Conservation (phyloP, 2,113 vertebrate genomes). For the Anolis carolinensis region DNA sequence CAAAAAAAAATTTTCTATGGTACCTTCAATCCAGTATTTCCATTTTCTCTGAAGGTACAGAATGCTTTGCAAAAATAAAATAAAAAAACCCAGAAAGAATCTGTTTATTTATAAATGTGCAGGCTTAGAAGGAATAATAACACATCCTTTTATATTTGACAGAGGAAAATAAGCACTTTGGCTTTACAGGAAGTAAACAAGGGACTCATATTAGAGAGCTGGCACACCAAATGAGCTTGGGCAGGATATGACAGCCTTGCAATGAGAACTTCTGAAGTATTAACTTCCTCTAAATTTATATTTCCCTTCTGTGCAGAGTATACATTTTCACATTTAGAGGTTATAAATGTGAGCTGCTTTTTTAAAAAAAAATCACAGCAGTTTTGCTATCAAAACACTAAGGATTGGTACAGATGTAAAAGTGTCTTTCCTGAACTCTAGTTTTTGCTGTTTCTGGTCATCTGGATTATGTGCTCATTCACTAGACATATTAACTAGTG, state of each 20-base stretch:
- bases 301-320: slow-evolving; percentile 5
- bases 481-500: background rate
- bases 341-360: slow-evolving; percentile 5
- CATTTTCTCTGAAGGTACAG: background rate
- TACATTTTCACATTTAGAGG: slow-evolving; percentile 18
- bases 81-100: background rate
- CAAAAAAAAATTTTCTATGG: background rate
- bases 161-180: slow-evolving; percentile 14
- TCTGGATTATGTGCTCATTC: background rate
- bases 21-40: background rate
- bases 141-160: background rate
- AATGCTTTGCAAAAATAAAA: background rate
- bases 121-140: background rate
- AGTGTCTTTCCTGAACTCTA: background rate
- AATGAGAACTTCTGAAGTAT: slow-evolving; percentile 21
- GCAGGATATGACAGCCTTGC: background rate
- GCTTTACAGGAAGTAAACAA: slow-evolving; percentile 25
- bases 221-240: slow-evolving; percentile 15
- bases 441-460: too few relatives aligned
- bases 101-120: slow-evolving; percentile 1
- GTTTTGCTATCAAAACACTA: slow-evolving; percentile 4
- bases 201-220: background rate
- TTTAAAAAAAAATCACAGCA: slow-evolving; percentile 9
- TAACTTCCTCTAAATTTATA: slow-evolving; percentile 19
- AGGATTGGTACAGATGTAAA: background rate